phyloP scores from a whole-genome alignment of 2,797 vertebrate genomes.

The Molothrus aeneus region DNA sequence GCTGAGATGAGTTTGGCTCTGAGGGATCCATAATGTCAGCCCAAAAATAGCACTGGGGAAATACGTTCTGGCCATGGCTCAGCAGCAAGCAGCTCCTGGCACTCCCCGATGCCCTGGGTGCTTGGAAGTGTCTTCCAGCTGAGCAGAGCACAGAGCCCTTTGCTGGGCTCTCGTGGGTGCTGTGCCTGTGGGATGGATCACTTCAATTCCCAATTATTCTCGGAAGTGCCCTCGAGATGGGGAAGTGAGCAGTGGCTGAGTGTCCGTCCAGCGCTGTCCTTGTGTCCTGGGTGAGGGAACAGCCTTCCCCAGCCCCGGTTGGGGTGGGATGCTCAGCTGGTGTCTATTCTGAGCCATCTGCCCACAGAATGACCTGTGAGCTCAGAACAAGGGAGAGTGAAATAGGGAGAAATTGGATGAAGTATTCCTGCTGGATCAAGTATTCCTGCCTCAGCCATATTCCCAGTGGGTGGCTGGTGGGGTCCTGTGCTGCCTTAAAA shows the following conservation, averaged over 20 bases:
- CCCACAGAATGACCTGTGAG: neutral
- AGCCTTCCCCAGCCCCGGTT: neutral
- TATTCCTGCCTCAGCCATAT: fast-evolving
- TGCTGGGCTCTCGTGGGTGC: neutral
- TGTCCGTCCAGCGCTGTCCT: neutral
- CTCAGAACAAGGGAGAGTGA: neutral
- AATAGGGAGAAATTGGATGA: neutral
- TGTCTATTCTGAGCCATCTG: neutral
- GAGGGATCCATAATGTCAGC: constrained; percentile 25
- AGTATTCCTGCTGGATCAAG: too few species aligned
- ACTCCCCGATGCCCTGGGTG: neutral
- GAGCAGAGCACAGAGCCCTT: neutral
- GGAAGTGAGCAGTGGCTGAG: neutral
- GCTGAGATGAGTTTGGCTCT: constrained; percentile 43
- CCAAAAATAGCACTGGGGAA: constrained; percentile 20
- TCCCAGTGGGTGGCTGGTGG: neutral
- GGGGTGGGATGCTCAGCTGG: neutral
- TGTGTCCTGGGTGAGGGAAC: neutral
- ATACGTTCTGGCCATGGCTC: neutral
- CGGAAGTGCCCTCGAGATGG: fast-evolving
- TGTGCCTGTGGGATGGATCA: neutral
- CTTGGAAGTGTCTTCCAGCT: neutral
- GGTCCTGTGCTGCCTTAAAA: neutral
- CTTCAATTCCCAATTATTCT: neutral
- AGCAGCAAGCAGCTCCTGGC: constrained; percentile 13